Evolutionary conservation across 2,797 vertebrate species (phyloP).

Genomic region (Rhodeus uyekii): DNA sequence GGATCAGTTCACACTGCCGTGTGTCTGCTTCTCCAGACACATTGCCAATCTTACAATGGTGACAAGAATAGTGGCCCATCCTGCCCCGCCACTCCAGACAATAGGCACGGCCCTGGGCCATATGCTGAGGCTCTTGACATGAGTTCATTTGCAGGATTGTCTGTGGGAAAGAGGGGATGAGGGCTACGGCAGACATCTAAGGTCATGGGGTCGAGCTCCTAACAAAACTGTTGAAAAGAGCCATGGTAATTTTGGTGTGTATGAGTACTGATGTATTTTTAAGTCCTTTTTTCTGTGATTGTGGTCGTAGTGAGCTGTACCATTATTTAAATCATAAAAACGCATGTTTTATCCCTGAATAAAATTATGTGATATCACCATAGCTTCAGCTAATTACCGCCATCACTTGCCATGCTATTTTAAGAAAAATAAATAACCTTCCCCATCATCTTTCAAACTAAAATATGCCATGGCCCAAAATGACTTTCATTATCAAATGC

Average conservation of each 20-base stretch:
- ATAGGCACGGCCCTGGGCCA: constrained; percentile 68
- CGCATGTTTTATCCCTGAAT: not conserved
- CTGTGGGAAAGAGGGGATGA: constrained; percentile 67
- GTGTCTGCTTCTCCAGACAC: constrained; percentile 56
- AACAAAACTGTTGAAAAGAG: constrained; percentile 18
- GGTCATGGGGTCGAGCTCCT: constrained; percentile 53
- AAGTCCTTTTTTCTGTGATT: not conserved
- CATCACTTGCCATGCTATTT: not conserved
- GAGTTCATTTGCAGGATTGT: constrained; percentile 61
- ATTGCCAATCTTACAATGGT: constrained; percentile 58
- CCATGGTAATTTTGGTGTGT: not conserved
- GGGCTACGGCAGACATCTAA: constrained; percentile 57
- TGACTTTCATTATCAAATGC: constrained; percentile 10
- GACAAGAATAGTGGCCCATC: constrained; percentile 54
- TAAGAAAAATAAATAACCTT: constrained; percentile 15
- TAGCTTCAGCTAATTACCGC: constrained; percentile 4
- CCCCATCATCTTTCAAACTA: not conserved
- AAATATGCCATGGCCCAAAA: constrained; percentile 8
- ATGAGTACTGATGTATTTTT: not conserved
- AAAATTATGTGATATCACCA: not conserved
- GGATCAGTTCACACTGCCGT: constrained; percentile 61
- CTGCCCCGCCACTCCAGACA: constrained; percentile 69
- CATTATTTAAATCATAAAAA: constrained; percentile 3
- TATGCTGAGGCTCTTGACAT: constrained; percentile 68
- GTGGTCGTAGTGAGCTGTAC: not conserved